These are phyloP conservation scores for Leptoclinus maculatus DNA, from an alignment of 2,797 vertebrate species.

Conservation along the genomic window DNA sequence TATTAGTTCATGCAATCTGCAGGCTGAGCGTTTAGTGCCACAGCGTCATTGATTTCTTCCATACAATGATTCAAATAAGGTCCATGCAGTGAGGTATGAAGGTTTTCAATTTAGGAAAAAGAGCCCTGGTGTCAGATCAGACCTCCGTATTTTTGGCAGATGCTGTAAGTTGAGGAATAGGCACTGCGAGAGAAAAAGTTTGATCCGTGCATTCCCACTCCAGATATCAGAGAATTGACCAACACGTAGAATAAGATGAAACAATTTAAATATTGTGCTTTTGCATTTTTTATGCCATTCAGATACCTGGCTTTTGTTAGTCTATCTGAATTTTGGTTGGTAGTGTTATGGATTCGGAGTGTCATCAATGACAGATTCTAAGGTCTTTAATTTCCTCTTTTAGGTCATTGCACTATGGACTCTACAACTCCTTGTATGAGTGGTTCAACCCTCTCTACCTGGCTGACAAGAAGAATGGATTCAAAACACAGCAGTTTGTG, in stretches of 20 bases:
- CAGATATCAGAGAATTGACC: background rate
- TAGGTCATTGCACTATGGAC: constrained; percentile 91
- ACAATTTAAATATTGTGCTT: background rate
- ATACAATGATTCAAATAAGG: background rate
- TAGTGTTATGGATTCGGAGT: background rate
- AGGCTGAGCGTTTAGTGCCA: background rate
- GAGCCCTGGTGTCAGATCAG: fast-evolving
- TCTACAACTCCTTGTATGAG: constrained; percentile 93
- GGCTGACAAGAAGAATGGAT: constrained; percentile 88
- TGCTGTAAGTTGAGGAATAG: background rate
- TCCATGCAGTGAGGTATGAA: background rate
- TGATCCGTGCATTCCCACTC: background rate
- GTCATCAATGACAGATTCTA: background rate
- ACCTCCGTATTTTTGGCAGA: background rate
- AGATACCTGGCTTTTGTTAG: background rate
- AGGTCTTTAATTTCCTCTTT: background rate
- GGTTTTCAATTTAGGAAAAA: too few species aligned
- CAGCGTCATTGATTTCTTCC: background rate
- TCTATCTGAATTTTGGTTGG: background rate
- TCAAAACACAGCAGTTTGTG: constrained; percentile 91
- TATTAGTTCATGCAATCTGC: background rate
- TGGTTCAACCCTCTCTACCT: constrained; percentile 96
- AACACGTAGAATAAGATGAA: background rate
- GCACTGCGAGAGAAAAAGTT: background rate
- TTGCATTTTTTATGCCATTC: background rate